Evolutionary conservation across 2,797 vertebrate genomes (phyloP), one percentile per base, ranked within the genome.

Genomic region (Darevskia nairensis): DNA sequence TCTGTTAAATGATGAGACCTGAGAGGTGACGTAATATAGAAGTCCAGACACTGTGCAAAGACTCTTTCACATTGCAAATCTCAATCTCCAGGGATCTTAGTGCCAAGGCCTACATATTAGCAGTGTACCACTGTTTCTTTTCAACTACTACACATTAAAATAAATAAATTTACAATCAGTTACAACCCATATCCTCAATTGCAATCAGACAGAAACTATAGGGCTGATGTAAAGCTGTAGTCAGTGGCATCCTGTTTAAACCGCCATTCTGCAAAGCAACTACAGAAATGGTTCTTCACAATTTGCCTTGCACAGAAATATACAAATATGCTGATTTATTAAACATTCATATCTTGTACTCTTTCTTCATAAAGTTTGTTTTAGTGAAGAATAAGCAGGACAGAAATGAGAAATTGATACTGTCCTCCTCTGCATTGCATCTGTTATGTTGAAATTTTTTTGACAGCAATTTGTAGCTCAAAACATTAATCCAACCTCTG

Each of bases 401-500:
- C 55, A 81, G 86, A 88, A 89, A 82, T 89, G 90, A 82, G 77
- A 86, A 91, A 82, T 6, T 59, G 80, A 44, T 1, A 39, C 35
- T 85, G n/a, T 81, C 80, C 29, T 61, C 84, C 78, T 9, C 41
- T 77, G 74, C 21, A 39, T 64, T 79, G 69, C 39, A 91, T 50
- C 79, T 80, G 27, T n/a, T 21, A 6, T 74, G 35, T 0, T n/a
- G 35, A 15, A 92, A 87, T 71, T 29, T 83, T 83, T 11, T 50
- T 32, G n/a, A 93, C 50, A 92, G 85, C 50, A 84, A 88, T 92
- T 89, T 80, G 88, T 81, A 29, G 86, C 91, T 80, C 21, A 72
- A 44, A 86, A 93, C 68, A 85, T 32, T 86, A 91, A 89, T 76
- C 21, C 68, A 90, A 89, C 86, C 39, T 23, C 41, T 80, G 87